These are phyloP conservation scores for Meriones psammophilus DNA, from an alignment of 2,797 vertebrate species.

Conservation along the genomic window DNA sequence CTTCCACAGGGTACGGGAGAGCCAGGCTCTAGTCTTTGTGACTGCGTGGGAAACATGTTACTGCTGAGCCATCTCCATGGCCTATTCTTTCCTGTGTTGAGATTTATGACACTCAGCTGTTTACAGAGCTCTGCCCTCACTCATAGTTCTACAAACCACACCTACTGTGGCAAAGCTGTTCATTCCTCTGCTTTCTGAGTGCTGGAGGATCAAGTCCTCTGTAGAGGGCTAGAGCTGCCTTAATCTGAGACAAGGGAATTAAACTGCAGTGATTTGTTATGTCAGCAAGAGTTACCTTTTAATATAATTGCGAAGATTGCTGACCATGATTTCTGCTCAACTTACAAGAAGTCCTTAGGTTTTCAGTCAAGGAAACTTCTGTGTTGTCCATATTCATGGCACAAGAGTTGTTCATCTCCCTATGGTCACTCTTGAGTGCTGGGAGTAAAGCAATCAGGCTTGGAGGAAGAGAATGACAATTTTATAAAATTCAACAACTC, in stretches of 20 bases:
- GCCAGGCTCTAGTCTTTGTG: too few relatives aligned
- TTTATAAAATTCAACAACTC: neutral
- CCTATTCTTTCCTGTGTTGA: neutral
- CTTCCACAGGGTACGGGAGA: neutral
- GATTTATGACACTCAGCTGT: constrained; percentile 7
- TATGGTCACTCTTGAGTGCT: neutral
- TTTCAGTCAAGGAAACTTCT: constrained; percentile 56
- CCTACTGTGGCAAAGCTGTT: constrained; percentile 70
- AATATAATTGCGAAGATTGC: constrained; percentile 75
- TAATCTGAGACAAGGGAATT: constrained; percentile 73
- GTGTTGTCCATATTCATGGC: neutral
- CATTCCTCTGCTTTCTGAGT: constrained; percentile 70
- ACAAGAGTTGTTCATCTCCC: neutral
- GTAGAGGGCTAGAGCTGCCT: constrained; percentile 29
- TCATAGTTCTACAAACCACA: constrained; percentile 74
- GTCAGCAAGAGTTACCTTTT: constrained; percentile 83
- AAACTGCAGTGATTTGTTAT: constrained; percentile 73
- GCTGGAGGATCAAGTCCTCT: constrained; percentile 80
- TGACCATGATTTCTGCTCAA: constrained; percentile 54
- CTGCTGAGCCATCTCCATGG: too few relatives aligned
- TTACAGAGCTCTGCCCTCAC: constrained; percentile 31
- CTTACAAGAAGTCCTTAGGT: constrained; percentile 1
- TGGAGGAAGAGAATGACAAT: neutral
- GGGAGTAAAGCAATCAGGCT: neutral
- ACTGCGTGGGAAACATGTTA: too few relatives aligned